Evolutionary conservation across 2,797 vertebrate genomes (phyloP), one percentile per base, ranked within the genome.

Genomic region (Ambastaia sidthimunki): DNA sequence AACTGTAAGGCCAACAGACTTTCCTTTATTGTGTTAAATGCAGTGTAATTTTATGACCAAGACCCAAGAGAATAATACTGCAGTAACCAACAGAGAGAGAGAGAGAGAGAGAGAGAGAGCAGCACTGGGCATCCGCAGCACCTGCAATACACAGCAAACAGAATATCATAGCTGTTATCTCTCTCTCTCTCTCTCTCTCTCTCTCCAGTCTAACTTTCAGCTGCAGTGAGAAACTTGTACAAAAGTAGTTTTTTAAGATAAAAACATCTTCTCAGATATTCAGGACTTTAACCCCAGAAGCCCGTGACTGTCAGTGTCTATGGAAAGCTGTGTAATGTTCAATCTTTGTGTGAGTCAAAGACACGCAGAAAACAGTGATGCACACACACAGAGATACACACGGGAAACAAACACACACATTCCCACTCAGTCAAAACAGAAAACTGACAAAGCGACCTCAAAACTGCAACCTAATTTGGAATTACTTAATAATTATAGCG

Each of bases 321-420:
- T 48, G 25, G 48, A 41, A 67, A 1, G 11, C 10, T 12, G 18
- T 44, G 18, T 44, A 44, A 41, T n/a, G n/a, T n/a, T n/a, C n/a
- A n/a, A n/a, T 31, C 31, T 31, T 31, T 31, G 31, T 31, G 31
- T 4, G n/a, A n/a, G n/a, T 31, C 31, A 31, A 31, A 31, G 31
- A 31, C 2, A 31, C 31, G 31, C 31, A 31, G 31, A 31, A 31
- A 31, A 31, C 31, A 31, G n/a, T 4, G 31, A 2, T 31, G 31
- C 31, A 31, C 3, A 37, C 34, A 37, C 34, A 37, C 34, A 37
- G 1, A 37, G 75, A 71, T 69, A 71, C 60, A 71, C 50, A 70
- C 66, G 50, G 72, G 50, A 76, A 80, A 81, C 71, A 84, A 71
- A 66, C 70, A 80, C 72, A 74, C 81, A 75, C 74, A 59, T 74